Conservation (phyloP, 2,888 invertebrate genomes). For the Caenorhabditis sp. region DNA sequence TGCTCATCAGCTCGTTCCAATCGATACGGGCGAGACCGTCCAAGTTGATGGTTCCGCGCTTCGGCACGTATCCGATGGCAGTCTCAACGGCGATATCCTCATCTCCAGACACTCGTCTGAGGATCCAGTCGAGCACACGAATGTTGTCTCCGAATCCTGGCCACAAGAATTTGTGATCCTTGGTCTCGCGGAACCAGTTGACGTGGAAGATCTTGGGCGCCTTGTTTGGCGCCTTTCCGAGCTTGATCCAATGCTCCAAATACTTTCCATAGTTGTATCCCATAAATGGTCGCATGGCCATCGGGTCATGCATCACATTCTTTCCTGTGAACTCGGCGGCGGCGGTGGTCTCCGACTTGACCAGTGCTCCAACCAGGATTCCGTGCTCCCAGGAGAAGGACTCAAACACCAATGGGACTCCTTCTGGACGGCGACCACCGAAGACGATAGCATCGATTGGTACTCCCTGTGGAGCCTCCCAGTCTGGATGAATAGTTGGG, state of each 20-base stretch:
- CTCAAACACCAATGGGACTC: conserved; percentile 96
- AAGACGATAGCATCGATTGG: conserved; percentile 90
- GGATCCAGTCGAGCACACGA: conserved; percentile 94
- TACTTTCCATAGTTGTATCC: conserved; percentile 99
- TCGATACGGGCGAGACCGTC: conserved; percentile 89
- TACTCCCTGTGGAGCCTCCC: conserved; percentile 87
- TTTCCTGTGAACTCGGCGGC: conserved; percentile 96
- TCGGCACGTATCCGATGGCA: conserved; percentile 84
- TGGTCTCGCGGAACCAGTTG: conserved; percentile 96
- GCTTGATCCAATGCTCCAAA: conserved; percentile 94
- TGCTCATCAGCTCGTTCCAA: conserved; percentile 90
- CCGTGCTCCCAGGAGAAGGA: conserved; percentile 96
- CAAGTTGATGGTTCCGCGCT: conserved; percentile 87
- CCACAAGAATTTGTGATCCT: conserved; percentile 90
- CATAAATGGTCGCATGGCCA: conserved; percentile 99
- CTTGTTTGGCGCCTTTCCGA: conserved; percentile 84
- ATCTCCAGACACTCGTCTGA: conserved; percentile 90
- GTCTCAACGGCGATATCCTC: conserved; percentile 86
- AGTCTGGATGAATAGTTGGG: conserved; percentile 93
- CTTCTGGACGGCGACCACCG: conserved; percentile 94
- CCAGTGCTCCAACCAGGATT: conserved; percentile 94
- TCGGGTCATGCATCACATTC: conserved; percentile 96
- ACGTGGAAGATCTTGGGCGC: conserved; percentile 98
- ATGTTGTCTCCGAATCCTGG: conserved; percentile 98
- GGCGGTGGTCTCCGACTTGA: conserved; percentile 97